These are phyloP conservation scores for Drosophila kanapiae DNA, from an alignment of 1,140 invertebrate species.

Conservation along the genomic window DNA sequence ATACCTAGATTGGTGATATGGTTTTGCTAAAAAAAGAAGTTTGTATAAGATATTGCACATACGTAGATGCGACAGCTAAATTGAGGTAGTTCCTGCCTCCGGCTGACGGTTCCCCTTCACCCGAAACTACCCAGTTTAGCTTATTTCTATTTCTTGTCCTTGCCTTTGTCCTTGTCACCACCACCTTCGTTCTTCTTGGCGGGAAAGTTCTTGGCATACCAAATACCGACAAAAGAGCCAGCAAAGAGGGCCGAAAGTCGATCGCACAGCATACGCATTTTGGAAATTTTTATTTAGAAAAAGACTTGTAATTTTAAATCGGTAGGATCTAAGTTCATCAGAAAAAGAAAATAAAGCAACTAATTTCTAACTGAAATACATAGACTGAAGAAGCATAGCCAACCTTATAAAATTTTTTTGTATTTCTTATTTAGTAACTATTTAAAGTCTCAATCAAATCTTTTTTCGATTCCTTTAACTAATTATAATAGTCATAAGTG, in stretches of 20 bases:
- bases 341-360: too few relatives aligned
- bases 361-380: too few relatives aligned
- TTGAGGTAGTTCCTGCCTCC: not conserved
- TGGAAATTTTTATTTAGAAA: not conserved
- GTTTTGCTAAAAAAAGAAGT: not conserved
- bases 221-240: conserved; percentile 18
- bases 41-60: conserved; percentile 12
- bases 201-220: conserved; percentile 22
- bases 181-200: not conserved
- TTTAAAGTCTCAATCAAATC: too few relatives aligned
- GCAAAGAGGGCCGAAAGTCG: conserved; percentile 7
- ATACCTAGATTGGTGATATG: not conserved
- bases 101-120: not conserved
- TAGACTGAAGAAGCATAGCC: not conserved
- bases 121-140: conserved; percentile 5
- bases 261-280: conserved; percentile 29
- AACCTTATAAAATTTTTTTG: not conserved
- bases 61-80: conserved; percentile 7
- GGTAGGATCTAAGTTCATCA: too few relatives aligned
- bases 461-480: too few relatives aligned
- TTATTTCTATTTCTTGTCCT: not conserved
- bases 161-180: not conserved
- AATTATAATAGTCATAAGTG: too few relatives aligned
- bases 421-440: too few relatives aligned
- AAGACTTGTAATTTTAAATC: too few relatives aligned